These are phyloP conservation scores for Cheilosia variabilis DNA, from an alignment of 2,888 invertebrate species.

Conservation along the genomic window DNA sequence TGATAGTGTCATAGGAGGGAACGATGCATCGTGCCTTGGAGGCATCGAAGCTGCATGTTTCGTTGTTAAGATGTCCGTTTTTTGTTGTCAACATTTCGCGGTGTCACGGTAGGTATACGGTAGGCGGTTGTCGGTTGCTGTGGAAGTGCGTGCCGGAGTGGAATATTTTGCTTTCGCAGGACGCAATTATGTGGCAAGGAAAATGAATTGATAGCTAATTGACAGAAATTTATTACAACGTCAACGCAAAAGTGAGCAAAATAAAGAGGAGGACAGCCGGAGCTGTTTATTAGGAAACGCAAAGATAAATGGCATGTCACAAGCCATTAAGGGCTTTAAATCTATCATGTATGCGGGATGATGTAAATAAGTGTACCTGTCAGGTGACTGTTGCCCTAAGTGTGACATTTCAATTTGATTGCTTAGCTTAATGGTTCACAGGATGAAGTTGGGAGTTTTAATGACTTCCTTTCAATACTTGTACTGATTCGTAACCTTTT, in stretches of 20 bases:
- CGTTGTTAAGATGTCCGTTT: constrained; percentile 20
- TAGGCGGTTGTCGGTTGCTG: constrained; percentile 2
- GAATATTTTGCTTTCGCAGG: constrained; percentile 2
- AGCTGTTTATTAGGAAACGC: constrained; percentile 34
- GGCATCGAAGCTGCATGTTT: constrained; percentile 11
- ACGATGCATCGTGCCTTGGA: constrained; percentile 2
- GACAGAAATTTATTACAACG: constrained; percentile 42
- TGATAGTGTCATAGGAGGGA: constrained; percentile 28
- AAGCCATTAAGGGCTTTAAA: not conserved
- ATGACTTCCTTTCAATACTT: too few species aligned
- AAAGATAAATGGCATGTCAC: constrained; percentile 6
- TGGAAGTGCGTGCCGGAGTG: constrained; percentile 3
- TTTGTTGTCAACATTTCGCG: constrained; percentile 21
- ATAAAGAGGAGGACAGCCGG: constrained; percentile 1
- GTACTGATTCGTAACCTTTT: too few species aligned
- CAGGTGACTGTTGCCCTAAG: too few species aligned
- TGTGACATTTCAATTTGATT: too few species aligned
- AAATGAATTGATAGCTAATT: constrained; percentile 35
- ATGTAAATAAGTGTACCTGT: too few species aligned
- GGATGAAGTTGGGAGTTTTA: too few species aligned
- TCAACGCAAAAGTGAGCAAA: constrained; percentile 1
- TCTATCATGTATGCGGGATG: not conserved
- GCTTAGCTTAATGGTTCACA: too few species aligned
- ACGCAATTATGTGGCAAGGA: constrained; percentile 29
- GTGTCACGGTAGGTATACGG: constrained; percentile 3